Conservation (phyloP, 2,888 invertebrate genomes). For the Pinctada fucata region DNA sequence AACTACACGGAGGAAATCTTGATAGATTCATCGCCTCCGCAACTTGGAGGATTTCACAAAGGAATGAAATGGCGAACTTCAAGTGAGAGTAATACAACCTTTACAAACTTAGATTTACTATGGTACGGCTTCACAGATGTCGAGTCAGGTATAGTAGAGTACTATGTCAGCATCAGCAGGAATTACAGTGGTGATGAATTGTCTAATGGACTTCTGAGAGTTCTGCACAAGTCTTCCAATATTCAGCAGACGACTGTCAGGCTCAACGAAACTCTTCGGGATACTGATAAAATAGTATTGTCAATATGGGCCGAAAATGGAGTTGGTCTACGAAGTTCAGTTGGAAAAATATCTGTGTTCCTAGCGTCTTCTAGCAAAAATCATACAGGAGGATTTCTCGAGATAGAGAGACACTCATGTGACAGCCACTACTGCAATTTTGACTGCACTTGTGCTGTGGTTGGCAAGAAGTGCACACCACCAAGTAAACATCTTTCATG, state of each 20-base stretch:
- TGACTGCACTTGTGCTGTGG: slow-evolving; percentile 53
- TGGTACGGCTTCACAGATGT: slow-evolving; percentile 29
- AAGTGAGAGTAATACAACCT: neutral
- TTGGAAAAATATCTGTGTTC: slow-evolving; percentile 30
- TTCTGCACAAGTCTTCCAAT: neutral
- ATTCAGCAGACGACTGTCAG: neutral
- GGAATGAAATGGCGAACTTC: slow-evolving; percentile 28
- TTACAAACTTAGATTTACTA: neutral
- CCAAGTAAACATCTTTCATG: neutral
- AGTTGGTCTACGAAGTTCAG: slow-evolving; percentile 41
- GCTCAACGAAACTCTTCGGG: neutral
- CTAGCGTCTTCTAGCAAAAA: neutral
- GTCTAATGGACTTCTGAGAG: slow-evolving; percentile 2
- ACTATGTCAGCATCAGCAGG: slow-evolving; percentile 7
- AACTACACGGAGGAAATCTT: slow-evolving; percentile 22
- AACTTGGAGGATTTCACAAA: slow-evolving; percentile 35
- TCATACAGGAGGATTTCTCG: slow-evolving; percentile 30
- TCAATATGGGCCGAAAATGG: slow-evolving; percentile 46
- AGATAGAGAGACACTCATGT: slow-evolving; percentile 51
- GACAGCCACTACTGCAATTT: slow-evolving; percentile 47
- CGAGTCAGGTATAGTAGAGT: slow-evolving; percentile 20
- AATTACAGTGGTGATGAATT: slow-evolving; percentile 21
- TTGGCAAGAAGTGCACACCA: slow-evolving; percentile 40
- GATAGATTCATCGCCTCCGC: slow-evolving; percentile 47
- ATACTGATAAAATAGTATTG: slow-evolving; percentile 27